Evolutionary conservation across 1,140 invertebrate species (phyloP), one percentile per base, ranked within the genome.

Genomic region (Leptinotarsa undecemlineata): DNA sequence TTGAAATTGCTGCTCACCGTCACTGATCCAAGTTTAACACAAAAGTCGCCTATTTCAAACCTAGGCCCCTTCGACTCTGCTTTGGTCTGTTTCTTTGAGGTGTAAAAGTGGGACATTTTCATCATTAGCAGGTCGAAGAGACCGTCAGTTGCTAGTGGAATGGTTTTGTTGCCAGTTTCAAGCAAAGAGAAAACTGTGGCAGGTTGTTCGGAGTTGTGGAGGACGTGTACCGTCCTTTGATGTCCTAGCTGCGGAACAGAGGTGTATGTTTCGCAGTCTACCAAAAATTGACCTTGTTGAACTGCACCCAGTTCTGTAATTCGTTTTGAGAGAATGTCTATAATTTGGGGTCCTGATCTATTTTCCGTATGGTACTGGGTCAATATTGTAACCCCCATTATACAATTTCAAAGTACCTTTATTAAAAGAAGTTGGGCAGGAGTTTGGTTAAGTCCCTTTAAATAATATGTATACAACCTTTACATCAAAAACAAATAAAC

Each of bases 141-240:
- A 1, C 91, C 91, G 85, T 98, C 97, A 0, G 96, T 94, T 33
- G 96, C 92, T 1, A 99, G 87, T 42, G 95, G 93, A 14, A 96
- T 92, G 60, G 91, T 91, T 84, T 96, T 94, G 51, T 90, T 92
- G 2, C 93, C 93, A 78, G 92, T 95, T 82, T 99, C 97, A 4
- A 98, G 87, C 15, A 98, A 90, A 6, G 96, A 93, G 86, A 98
- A 99, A 14, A 96, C 95, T 0, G 96, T 94, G 0, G 95, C 95
- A 2, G 97, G 97, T 81, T 97, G 95, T 84, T 99, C 97, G 0
- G 94, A 97, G 86, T 98, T 96, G 85, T 98, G 96, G 1, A 98
- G 87, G 15, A 98, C 92, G 85, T 98, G 94, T 1, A 98, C 91
- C 1, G 92, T 93, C 80, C 93, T 91, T 75, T 92, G 92, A 63